Evolutionary conservation across 2,797 vertebrate species (phyloP).

Genomic region (Poliocrania exsul): DNA sequence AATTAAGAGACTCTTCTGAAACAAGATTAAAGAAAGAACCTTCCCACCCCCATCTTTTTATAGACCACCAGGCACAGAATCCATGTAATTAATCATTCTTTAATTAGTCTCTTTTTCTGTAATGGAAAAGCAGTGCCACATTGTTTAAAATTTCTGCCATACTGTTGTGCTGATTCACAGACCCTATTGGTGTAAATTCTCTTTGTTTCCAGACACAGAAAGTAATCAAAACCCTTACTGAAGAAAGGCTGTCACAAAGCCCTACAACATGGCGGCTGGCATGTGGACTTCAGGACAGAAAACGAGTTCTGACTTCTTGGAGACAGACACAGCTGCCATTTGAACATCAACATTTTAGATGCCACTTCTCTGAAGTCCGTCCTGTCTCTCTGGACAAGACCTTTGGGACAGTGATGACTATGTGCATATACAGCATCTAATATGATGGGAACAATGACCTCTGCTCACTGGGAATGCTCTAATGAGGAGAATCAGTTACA

Average conservation of each 20-base stretch:
- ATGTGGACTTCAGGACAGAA: background rate
- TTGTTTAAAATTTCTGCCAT: conserved; percentile 59
- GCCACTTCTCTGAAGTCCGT: background rate
- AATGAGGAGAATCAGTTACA: background rate
- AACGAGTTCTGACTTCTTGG: background rate
- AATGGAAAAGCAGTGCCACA: conserved; percentile 5
- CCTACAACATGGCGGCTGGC: background rate
- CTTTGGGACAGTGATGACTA: background rate
- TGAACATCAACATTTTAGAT: background rate
- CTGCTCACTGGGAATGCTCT: background rate
- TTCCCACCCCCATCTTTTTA: conserved; percentile 12
- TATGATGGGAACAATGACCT: background rate
- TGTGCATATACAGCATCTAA: background rate
- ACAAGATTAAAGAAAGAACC: conserved; percentile 50
- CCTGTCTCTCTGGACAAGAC: background rate
- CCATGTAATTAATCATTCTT: conserved; percentile 48
- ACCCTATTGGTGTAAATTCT: conserved; percentile 28
- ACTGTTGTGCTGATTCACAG: conserved; percentile 30
- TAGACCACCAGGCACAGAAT: conserved; percentile 21
- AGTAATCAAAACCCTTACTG: conserved; percentile 2
- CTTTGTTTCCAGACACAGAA: conserved; percentile 31
- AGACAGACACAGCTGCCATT: background rate
- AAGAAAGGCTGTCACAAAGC: conserved; percentile 12
- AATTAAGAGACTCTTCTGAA: conserved; percentile 28
- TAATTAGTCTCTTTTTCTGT: conserved; percentile 40